Conservation (phyloP, 2,113 vertebrate genomes). For the Nerophis lumbriciformis region DNA sequence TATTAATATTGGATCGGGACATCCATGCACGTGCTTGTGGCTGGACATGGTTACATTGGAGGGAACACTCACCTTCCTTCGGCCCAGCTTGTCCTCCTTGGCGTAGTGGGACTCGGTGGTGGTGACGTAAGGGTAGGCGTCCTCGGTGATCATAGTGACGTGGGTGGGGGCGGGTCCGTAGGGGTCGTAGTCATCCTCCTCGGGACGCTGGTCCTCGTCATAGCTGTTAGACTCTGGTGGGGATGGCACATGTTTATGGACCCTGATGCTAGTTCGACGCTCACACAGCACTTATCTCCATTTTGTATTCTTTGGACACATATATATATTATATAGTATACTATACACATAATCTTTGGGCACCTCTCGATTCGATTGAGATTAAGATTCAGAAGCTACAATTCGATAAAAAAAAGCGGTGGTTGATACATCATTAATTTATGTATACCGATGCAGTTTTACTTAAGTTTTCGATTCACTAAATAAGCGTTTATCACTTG, state of each 20-base stretch:
- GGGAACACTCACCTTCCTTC: conserved; percentile 50
- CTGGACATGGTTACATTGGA: too few relatives aligned
- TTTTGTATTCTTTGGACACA: too few relatives aligned
- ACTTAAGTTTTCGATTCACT: too few relatives aligned
- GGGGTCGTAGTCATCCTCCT: conserved; percentile 52
- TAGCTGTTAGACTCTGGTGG: conserved; percentile 45
- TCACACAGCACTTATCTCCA: neutral
- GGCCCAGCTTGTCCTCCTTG: conserved; percentile 54
- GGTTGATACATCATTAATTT: too few relatives aligned
- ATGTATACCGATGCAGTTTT: too few relatives aligned
- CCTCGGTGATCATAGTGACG: conserved; percentile 74
- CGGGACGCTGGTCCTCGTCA: conserved; percentile 48
- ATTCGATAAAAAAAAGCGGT: too few relatives aligned
- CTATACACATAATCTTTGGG: too few relatives aligned
- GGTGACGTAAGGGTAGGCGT: conserved; percentile 57
- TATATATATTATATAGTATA: too few relatives aligned
- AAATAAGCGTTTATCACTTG: too few relatives aligned
- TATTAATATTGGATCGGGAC: too few relatives aligned
- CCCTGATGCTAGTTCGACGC: neutral
- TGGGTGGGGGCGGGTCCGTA: conserved; percentile 44
- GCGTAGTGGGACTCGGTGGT: conserved; percentile 68
- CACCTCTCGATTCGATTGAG: too few relatives aligned
- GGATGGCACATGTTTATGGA: conserved; percentile 40
- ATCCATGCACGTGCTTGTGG: neutral
- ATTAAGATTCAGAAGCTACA: too few relatives aligned